Evolutionary conservation across 1,140 invertebrate genomes (phyloP), one percentile per base, ranked within the genome.

Genomic region (Periplaneta americana): DNA sequence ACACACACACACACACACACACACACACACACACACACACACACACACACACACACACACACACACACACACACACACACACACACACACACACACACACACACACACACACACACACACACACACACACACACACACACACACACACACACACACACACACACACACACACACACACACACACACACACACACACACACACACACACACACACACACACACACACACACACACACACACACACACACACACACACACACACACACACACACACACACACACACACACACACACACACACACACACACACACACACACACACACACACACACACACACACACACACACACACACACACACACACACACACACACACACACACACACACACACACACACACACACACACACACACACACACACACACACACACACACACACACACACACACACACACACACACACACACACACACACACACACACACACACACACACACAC

Each of bases 41-140:
- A 37, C 74, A 78, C 80, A 78, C 80, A 34, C 74, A 78, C 74
- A 78, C 80, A 78, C 80, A 81, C 80, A 78, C 75, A 81, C 80
- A 81, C 80, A 81, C 80, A 78, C 80, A 78, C 80, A 81, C 80
- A 78, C 80, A 81, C 80, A 81, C 80, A 78, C 80, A 81, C 80
- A 81, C 80, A 78, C 80, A 81, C 80, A 78, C 80, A 81, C 80
- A 78, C 80, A 81, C 80, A 81, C 80, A 78, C 75, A 78, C 74
- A 78, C 80, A 78, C 80, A 81, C 80, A 81, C 80, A 78, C 80
- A 78, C 75, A 81, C 80, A 81, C 66, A 81, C 80, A 78, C 80
- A 78, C 80, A 81, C 80, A 81, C 35, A 37, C 75, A 78, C 74
- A 33, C 80, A 81, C 80, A 81, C 35, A 37, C 80, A 81, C 80